Evolutionary conservation across 2,888 invertebrate genomes (phyloP).

Genomic region (Acleris emargana): DNA sequence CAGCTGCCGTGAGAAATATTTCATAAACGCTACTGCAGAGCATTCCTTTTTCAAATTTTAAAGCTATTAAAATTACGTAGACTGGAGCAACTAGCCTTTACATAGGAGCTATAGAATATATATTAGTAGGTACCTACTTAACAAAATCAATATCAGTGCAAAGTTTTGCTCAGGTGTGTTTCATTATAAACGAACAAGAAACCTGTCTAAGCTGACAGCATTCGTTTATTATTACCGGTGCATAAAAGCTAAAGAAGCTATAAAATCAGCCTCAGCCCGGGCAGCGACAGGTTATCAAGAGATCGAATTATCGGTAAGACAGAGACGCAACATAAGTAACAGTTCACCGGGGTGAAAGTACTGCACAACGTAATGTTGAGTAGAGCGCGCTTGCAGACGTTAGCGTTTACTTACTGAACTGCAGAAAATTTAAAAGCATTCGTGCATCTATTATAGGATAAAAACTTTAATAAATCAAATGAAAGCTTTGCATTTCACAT

Average conservation of each 20-base stretch:
- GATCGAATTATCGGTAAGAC: constrained; percentile 50
- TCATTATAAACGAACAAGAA: constrained; percentile 46
- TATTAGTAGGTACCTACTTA: no score
- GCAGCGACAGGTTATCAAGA: constrained; percentile 59
- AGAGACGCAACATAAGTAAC: constrained; percentile 61
- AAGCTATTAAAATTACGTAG: no score
- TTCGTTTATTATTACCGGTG: constrained; percentile 47
- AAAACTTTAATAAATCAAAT: neutral
- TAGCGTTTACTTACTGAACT: constrained; percentile 2
- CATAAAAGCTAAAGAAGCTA: constrained; percentile 30
- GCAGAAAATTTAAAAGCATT: neutral
- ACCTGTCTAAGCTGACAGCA: constrained; percentile 55
- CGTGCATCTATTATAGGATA: neutral
- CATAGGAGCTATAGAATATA: no score
- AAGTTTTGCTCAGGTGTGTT: constrained; percentile 36
- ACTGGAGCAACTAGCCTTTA: no score
- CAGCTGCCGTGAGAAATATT: neutral
- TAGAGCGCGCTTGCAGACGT: constrained; percentile 44
- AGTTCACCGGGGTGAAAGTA: constrained; percentile 76
- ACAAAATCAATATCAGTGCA: constrained; percentile 20
- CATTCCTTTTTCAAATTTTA: no score
- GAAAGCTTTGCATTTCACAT: no score
- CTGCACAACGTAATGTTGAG: constrained; percentile 57
- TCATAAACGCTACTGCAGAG: neutral
- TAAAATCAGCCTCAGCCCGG: constrained; percentile 38